Conservation (phyloP, 1,140 invertebrate species). For the Hermatobates lingyangjiaoensis region DNA sequence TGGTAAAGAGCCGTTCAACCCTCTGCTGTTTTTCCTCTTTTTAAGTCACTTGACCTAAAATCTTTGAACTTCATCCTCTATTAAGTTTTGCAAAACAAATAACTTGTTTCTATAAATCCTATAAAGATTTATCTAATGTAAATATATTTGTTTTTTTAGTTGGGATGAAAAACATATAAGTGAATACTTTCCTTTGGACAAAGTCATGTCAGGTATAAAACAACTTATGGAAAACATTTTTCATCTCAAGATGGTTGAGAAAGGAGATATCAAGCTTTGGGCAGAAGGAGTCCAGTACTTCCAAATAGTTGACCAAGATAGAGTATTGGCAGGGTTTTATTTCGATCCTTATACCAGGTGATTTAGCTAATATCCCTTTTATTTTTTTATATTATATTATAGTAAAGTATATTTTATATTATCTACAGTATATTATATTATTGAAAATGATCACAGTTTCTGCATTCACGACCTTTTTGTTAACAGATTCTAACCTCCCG, state of each 20-base stretch:
- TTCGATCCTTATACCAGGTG: constrained; percentile 58
- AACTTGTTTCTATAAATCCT: too few relatives aligned
- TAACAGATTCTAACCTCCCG: too few relatives aligned
- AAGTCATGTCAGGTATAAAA: constrained; percentile 57
- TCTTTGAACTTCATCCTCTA: too few relatives aligned
- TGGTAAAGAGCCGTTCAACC: too few relatives aligned
- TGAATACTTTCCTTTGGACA: constrained; percentile 66
- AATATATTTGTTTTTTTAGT: constrained; percentile 21
- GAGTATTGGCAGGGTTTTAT: constrained; percentile 59
- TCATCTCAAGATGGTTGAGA: constrained; percentile 58
- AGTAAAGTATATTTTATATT: too few relatives aligned
- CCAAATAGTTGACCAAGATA: constrained; percentile 54
- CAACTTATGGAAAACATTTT: constrained; percentile 48
- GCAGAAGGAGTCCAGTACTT: constrained; percentile 70
- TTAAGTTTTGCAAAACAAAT: too few relatives aligned
- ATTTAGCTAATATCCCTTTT: not conserved
- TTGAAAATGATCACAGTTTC: too few relatives aligned
- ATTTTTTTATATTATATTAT: not conserved
- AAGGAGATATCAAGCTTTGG: constrained; percentile 42
- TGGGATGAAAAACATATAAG: constrained; percentile 48
- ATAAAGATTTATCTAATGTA: constrained; percentile 5
- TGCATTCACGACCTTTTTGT: too few relatives aligned
- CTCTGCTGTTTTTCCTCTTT: too few relatives aligned
- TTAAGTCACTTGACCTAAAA: too few relatives aligned
- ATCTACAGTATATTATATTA: too few relatives aligned